Conservation (phyloP, 1,140 invertebrate genomes). For the silkworm (Bombyx mori) region DNA sequence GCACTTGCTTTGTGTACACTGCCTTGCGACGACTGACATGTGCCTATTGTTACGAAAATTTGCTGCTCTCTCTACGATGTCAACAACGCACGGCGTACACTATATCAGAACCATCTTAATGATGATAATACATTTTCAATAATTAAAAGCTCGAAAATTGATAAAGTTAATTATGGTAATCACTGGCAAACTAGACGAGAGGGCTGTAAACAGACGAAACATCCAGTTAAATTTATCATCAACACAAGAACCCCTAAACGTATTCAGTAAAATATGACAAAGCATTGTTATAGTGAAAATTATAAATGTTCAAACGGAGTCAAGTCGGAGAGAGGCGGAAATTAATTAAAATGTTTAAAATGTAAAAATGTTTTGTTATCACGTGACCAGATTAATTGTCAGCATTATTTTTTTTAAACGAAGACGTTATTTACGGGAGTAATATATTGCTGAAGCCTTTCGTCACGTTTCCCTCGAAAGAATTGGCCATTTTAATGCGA, state of each 20-base stretch:
- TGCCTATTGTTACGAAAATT: constrained; percentile 55
- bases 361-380: constrained; percentile 5
- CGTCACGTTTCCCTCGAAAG: constrained; percentile 17
- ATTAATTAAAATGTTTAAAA: background rate
- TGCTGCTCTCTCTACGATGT: constrained; percentile 47
- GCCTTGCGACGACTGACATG: constrained; percentile 51
- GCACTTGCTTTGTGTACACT: constrained; percentile 54
- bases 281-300: too few relatives aligned
- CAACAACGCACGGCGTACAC: constrained; percentile 57
- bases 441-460: constrained; percentile 20
- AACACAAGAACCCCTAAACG: too few relatives aligned
- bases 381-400: constrained; percentile 4
- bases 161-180: too few relatives aligned
- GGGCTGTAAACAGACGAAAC: too few relatives aligned
- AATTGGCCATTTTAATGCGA: constrained; percentile 21
- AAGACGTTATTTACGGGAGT: constrained; percentile 14
- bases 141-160: background rate
- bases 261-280: too few relatives aligned
- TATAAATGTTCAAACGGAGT: too few relatives aligned
- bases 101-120: constrained; percentile 35
- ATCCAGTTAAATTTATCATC: too few relatives aligned
- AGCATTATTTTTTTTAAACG: constrained; percentile 8
- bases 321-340: too few relatives aligned
- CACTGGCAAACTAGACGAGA: too few relatives aligned
- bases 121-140: constrained; percentile 11